phyloP scores from a whole-genome alignment of 2,888 invertebrate genomes.

The Aplocera efformata region DNA sequence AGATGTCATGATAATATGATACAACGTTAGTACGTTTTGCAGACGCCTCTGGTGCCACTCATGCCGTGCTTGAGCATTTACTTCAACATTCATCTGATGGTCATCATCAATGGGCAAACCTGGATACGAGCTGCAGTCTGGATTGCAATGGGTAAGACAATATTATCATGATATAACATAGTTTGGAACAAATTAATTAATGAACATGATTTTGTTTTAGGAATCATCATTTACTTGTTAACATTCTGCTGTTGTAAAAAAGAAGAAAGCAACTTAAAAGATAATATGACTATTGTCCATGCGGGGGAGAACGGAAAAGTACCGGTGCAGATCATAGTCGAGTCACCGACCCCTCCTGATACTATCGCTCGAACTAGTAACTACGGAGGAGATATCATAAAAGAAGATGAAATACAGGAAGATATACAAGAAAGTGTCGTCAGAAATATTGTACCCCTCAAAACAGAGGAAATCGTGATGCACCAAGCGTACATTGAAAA shows the following conservation, averaged over 20 bases:
- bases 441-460: constrained; percentile 33
- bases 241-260: constrained; percentile 56
- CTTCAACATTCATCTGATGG: constrained; percentile 92
- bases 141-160: constrained; percentile 86
- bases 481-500: constrained; percentile 60
- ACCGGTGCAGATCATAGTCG: constrained; percentile 64
- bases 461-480: constrained; percentile 49
- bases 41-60: constrained; percentile 92
- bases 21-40: constrained; percentile 14
- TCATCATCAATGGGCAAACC: constrained; percentile 86
- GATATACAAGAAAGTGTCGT: constrained; percentile 36
- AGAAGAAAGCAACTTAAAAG: constrained; percentile 33
- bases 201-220: constrained; percentile 42
- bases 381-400: constrained; percentile 35
- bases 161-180: not conserved
- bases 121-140: constrained; percentile 92
- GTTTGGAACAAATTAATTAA: no score
- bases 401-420: constrained; percentile 31
- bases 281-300: constrained; percentile 38
- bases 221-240: constrained; percentile 62
- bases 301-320: constrained; percentile 54
- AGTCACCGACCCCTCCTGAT: constrained; percentile 64
- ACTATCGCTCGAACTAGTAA: constrained; percentile 49
- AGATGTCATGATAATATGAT: not conserved
- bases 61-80: constrained; percentile 90